Evolutionary conservation across 1,140 invertebrate species (phyloP), one percentile per base, ranked within the genome.

Genomic region (Odontomachus brunneus): DNA sequence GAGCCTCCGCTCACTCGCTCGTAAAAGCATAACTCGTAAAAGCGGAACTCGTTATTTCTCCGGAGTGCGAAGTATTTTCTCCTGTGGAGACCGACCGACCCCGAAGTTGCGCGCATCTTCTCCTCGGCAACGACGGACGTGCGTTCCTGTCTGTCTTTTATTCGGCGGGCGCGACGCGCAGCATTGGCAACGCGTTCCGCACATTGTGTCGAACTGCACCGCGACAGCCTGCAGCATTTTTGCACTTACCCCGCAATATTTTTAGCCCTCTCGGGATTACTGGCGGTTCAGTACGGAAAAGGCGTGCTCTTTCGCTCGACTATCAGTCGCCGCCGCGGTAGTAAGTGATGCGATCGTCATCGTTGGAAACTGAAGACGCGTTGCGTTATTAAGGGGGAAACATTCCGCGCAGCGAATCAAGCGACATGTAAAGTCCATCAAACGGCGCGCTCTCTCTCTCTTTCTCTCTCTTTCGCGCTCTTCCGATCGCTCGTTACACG

Each of bases 181-280:
- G n/a, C n/a, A 75, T 76, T 66, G 65, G n/a, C n/a, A 51, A 62
- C 12, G 24, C 66, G 26, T n/a, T n/a, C n/a, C n/a, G n/a, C n/a
- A 48, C 55, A 24, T 48, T 57, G 44, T 33, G 55, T 74, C 72
- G 38, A 44, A 44, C 3, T 44, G 33, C 55, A 22, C 55, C 33
- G 38, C 44, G 14, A 57, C 24, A 74, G 72, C 22, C 19, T 0
- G 38, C 29, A 5, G 9, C 38, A 60, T 48, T 74, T 57, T 60
- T 74, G 33, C 72, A 71, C 49, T 71, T 71, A 53, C 22, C 15
- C 22, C 22, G n/a, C 38, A 44, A 44, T 44, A 74, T 60, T 74
- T 57, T 55, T 72, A 72, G 69, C 69, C 51, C 48, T 75, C n/a
- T 75, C n/a, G 48, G n/a, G 63, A 63, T 59, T 63, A 29, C 57